Base-by-base conservation (phyloP, 1,140 invertebrate genomes). In the Apolygus lucorum region DNA sequence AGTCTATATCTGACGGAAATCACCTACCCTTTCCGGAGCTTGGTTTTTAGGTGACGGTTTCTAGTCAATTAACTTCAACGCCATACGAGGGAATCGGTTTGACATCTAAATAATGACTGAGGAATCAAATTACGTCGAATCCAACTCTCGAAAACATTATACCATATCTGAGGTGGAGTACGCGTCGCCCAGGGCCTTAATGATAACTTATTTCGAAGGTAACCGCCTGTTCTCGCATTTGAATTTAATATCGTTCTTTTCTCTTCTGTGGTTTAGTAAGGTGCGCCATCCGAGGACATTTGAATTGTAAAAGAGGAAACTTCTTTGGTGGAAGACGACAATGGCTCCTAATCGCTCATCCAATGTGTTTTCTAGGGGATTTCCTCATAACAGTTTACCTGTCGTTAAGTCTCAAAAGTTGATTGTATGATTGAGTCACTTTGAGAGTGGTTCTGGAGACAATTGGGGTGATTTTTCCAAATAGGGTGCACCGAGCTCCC, bases 61-160 rank as follows among this genome's bases (percentile, higher is more conserved):
- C 34, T 42, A 42, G 34, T 42, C 34, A 42, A 42, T 59, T 59
- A 11, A 4, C 22, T 59, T 21, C 22, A 11, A 4, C 22, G 54
- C 54, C 54, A 11, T 59, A 4, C 11, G 4, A 4, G 8, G 54
- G 11, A 59, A 13, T 59, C 22, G 54, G 54, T 59, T 8, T 49
- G 54, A 24, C 54, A 59, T 59, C 54, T 59, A 59, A 59, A 59
- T 59, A 59, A 59, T 59, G 54, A 59, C 54, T 8, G 54, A 59
- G 8, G 54, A 59, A 59, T 59, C 54, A 21, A 59, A 59, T 59
- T 24, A 59, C 54, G 54, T 59, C 54, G 54, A 8, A 8, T 59
- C 17, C 54, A 59, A 59, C 54, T 14, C 54, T 17, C 13, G 54
- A 59, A 59, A 59, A 59, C 11, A 59, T 59, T 59, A 42, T 42